Evolutionary conservation across 37 sponge, comb jelly and placozoan genomes (phyloP), one percentile per base, ranked within the genome.

Genomic region (Aphrocallistes beatrix): DNA sequence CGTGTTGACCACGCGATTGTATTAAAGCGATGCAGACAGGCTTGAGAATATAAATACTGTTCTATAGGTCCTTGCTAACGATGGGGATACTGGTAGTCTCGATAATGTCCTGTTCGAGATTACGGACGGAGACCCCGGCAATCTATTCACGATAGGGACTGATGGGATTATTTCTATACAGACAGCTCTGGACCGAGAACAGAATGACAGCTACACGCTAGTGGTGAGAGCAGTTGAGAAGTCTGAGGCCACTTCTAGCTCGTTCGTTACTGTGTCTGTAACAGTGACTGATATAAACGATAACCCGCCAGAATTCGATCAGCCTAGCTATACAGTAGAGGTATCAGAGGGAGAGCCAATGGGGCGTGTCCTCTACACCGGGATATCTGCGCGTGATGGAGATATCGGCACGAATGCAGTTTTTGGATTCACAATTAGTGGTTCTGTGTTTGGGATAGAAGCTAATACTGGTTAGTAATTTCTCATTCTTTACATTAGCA

Each of bases 261-360:
- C 75, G 3, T 60, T 60, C 75, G 75, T 30, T 60, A 28, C 75
- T 60, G 75, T 94, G 37, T 47, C 38, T 0, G 60, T 94, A 16
- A 83, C 36, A 0, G 87, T 94, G 19, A 34, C 39, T 25, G 94
- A 94, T 75, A 37, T 81, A 13, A 93, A 93, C 45, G 93, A 93
- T 82, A 93, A 93, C 87, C 0, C 48, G 0, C 93, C 93, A 0
- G n/a, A 0, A 1, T 93, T 93, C 38, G 25, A 36, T 0, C 38
- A 50, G 6, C 17, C 83, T 19, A 40, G 36, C 0, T 84, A 85
- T 51, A 50, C 45, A 0, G 88, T 89, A 34, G 38, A 45, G 3
- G 51, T 89, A 36, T 0, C 38, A 6, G 91, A 91, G 83, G 83
- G 87, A 34, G 39, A 85, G 37, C 45, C 91, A 1, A 3, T 82